phyloP scores from a whole-genome alignment of 92 coral and sea anemone genomes.

The Umimayanthus kanabou region DNA sequence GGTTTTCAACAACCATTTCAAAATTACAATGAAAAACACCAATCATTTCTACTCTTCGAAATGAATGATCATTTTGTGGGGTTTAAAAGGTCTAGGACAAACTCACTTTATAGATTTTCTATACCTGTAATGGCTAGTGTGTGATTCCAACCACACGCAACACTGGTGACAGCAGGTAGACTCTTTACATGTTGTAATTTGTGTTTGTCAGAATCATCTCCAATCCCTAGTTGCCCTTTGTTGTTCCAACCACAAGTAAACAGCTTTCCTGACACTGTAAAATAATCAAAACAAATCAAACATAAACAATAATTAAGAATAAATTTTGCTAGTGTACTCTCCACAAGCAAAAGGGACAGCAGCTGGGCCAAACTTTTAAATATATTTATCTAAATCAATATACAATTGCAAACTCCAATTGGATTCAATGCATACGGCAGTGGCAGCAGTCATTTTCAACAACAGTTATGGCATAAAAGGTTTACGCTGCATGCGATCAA shows the following conservation, averaged over 20 bases:
- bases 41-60: no score
- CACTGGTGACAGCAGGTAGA: slow-evolving; percentile 43
- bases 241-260: slow-evolving; percentile 86
- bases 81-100: no score
- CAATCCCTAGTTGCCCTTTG: slow-evolving; percentile 81
- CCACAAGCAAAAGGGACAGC: not conserved
- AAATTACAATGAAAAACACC: no score
- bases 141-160: slow-evolving; percentile 91
- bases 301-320: not conserved
- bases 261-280: slow-evolving; percentile 49
- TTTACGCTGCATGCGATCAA: no score
- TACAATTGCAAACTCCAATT: no score
- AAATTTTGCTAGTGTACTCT: not conserved
- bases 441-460: no score
- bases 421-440: no score
- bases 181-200: slow-evolving; percentile 46
- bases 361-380: not conserved
- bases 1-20: no score
- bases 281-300: not conserved
- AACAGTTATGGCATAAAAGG: no score
- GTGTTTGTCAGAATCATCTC: slow-evolving; percentile 56
- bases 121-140: slow-evolving; percentile 69
- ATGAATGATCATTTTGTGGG: no score
- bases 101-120: not conserved
- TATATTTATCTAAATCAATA: not conserved